phyloP scores from a whole-genome alignment of 2,113 vertebrate genomes.

The Gadus macrocephalus region DNA sequence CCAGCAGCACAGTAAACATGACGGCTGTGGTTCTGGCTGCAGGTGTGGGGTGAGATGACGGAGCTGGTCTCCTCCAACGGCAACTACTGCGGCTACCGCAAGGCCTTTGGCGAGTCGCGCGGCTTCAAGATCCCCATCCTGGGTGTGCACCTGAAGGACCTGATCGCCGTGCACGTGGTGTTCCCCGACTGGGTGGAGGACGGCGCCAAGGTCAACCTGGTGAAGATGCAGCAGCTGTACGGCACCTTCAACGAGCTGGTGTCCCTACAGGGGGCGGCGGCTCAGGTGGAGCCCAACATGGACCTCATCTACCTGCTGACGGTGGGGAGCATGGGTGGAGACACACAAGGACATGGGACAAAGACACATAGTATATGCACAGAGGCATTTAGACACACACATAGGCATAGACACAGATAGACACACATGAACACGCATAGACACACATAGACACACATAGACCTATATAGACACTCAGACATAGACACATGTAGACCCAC shows the following conservation, averaged over 20 bases:
- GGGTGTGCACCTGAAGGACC: constrained; percentile 95
- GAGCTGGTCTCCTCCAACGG: constrained; percentile 94
- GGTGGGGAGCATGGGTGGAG: constrained; percentile 64
- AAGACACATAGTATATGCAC: background rate
- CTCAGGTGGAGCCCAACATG: constrained; percentile 94
- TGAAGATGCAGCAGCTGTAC: constrained; percentile 98
- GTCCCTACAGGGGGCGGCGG: constrained; percentile 83
- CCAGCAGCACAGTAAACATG: no score
- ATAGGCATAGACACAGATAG: no score
- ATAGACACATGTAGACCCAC: no score
- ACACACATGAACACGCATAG: no score
- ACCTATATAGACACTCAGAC: no score
- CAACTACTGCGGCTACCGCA: constrained; percentile 94
- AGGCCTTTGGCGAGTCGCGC: constrained; percentile 85
- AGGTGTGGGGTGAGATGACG: constrained; percentile 97
- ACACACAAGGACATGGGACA: background rate
- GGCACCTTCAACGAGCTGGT: constrained; percentile 92
- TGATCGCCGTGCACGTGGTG: constrained; percentile 93
- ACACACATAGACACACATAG: no score
- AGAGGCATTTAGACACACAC: no score
- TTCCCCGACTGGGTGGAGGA: constrained; percentile 90
- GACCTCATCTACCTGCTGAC: constrained; percentile 94
- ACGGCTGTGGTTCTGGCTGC: background rate
- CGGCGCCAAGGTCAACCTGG: constrained; percentile 87
- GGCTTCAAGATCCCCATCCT: constrained; percentile 96